A percentile compares a stretch with the other conserved stretches of the same genome.
phyloP scores from a whole-genome alignment of 2,113 vertebrate species.

The Passer montanus region DNA sequence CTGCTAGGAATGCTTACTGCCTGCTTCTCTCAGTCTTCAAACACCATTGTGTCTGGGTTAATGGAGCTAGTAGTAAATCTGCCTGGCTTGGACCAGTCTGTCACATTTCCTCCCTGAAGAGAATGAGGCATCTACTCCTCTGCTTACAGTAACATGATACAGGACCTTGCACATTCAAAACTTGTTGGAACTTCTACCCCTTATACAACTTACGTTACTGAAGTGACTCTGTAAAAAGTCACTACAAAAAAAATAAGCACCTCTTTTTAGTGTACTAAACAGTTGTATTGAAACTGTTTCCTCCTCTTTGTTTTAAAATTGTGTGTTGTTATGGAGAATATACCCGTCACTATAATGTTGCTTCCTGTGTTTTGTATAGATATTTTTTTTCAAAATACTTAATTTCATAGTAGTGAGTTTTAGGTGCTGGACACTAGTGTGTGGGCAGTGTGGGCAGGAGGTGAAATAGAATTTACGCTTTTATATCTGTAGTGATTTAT shows the following conservation, averaged over 20 bases:
- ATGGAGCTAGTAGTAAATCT: not conserved
- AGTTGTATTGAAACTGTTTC: not conserved
- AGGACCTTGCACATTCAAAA: not conserved
- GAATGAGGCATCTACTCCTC: not conserved
- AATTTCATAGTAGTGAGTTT: not conserved
- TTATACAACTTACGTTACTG: rapidly evolving
- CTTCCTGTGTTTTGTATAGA: not conserved
- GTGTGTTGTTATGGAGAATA: not conserved
- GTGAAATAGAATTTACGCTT: not conserved
- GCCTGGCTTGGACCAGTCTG: not conserved
- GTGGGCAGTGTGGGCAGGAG: not conserved
- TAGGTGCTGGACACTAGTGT: not conserved
- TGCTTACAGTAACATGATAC: not conserved
- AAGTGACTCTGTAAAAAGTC: not conserved
- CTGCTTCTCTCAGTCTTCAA: rapidly evolving
- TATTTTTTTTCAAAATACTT: not conserved
- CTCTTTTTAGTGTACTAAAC: not conserved
- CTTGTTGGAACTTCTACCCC: not conserved
- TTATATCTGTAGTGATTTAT: not conserved
- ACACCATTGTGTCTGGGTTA: not conserved
- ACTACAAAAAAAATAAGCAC: not conserved
- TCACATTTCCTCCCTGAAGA: not conserved
- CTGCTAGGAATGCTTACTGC: not conserved
- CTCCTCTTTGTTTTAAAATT: not conserved
- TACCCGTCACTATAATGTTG: not conserved